These are phyloP conservation scores for Aporophyla lueneburgensis DNA, from an alignment of 2,888 invertebrate genomes.

Conservation along the genomic window DNA sequence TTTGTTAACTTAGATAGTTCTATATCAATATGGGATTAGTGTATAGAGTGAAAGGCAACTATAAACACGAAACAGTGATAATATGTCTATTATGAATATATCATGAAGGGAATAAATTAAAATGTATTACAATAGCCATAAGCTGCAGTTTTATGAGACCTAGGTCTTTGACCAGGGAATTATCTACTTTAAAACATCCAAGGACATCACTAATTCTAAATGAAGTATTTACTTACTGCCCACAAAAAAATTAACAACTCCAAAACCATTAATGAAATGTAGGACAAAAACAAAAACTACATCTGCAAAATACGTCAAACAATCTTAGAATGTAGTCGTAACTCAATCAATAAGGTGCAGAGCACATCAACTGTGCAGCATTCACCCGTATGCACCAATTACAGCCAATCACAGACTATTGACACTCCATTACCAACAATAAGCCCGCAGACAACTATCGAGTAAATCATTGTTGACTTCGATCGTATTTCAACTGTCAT, in stretches of 20 bases:
- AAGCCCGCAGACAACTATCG: constrained; percentile 20
- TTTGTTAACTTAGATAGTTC: constrained; percentile 21
- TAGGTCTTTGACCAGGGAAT: too few relatives aligned
- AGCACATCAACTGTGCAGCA: constrained; percentile 2
- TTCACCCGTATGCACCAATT: constrained; percentile 64
- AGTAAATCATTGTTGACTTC: constrained; percentile 46
- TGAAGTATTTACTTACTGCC: not conserved
- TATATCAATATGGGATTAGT: not conserved
- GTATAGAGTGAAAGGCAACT: not conserved
- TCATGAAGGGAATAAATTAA: constrained; percentile 1
- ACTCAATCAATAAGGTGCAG: constrained; percentile 14
- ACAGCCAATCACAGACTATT: constrained; percentile 60
- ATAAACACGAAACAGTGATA: constrained; percentile 16
- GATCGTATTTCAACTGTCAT: constrained; percentile 6
- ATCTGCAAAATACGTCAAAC: not conserved
- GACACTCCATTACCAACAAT: constrained; percentile 53
- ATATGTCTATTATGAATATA: not conserved
- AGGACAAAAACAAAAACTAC: not conserved
- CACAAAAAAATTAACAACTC: not conserved
- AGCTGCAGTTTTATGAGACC: not conserved
- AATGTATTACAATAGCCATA: not conserved
- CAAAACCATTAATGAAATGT: not conserved
- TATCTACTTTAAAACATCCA: not conserved
- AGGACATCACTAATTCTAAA: not conserved
- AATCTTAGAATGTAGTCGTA: not conserved